Conservation (phyloP, 2,113 vertebrate genomes). For the Tenrec ecaudatus region DNA sequence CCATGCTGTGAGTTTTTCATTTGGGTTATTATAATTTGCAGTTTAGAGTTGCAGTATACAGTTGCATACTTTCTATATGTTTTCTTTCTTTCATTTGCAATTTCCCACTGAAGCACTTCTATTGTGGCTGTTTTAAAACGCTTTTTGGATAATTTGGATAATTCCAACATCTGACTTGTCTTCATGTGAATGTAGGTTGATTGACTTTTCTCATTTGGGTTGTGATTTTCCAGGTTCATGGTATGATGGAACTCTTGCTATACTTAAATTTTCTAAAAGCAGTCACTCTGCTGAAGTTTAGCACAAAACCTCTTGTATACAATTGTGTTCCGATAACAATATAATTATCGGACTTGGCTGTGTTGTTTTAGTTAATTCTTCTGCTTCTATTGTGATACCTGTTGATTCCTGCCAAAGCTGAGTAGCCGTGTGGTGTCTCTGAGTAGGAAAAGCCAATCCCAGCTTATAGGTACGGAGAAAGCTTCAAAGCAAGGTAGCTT, state of each 20-base stretch:
- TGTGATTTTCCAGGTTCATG: not conserved
- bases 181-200: not conserved
- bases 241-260: not conserved
- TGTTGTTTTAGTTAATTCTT: not conserved
- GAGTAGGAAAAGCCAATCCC: not conserved
- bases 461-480: not conserved
- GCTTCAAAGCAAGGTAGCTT: not conserved
- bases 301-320: not conserved
- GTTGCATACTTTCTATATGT: not conserved
- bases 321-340: not conserved
- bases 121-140: not conserved
- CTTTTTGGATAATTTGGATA: not conserved
- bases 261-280: not conserved
- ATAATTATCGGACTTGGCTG: constrained; percentile 2
- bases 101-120: not conserved
- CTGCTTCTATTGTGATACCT: not conserved
- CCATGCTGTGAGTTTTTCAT: not conserved
- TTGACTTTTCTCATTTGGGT: not conserved
- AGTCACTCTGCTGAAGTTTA: not conserved
- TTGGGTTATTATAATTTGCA: not conserved
- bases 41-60: not conserved
- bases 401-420: not conserved
- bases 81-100: not conserved
- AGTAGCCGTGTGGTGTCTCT: not conserved
- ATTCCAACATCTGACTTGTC: not conserved